phyloP scores from a whole-genome alignment of 2,113 vertebrate genomes.

The Solea solea region DNA sequence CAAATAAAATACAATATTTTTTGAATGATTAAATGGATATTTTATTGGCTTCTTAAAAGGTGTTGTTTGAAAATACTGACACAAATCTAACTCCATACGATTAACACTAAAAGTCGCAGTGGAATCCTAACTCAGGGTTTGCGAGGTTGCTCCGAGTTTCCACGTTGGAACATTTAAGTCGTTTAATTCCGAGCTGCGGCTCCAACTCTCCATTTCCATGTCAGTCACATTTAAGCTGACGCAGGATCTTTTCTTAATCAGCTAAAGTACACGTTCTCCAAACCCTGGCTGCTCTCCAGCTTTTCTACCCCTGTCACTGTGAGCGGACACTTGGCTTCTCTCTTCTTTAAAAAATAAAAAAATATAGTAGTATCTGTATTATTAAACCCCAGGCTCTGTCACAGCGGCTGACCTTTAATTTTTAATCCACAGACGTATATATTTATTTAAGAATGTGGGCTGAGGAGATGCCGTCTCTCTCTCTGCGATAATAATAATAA shows the following conservation, averaged over 20 bases:
- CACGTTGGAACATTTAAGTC: no score
- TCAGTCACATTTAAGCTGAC: constrained; percentile 43
- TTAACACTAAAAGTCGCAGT: no score
- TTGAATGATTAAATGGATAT: no score
- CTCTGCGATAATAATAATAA: no score
- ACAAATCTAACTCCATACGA: no score
- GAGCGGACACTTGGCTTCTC: not conserved
- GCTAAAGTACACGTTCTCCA: constrained; percentile 20
- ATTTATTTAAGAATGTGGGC: not conserved
- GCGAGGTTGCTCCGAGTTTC: no score
- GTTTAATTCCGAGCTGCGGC: not conserved
- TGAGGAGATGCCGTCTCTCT: no score
- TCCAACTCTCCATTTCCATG: constrained; percentile 18
- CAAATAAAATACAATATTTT: no score
- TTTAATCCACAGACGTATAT: not conserved
- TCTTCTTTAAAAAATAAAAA: not conserved
- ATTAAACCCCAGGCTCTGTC: not conserved
- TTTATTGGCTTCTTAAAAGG: no score
- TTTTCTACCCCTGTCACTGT: not conserved
- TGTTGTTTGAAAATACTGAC: no score
- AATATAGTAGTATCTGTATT: no score
- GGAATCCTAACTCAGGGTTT: no score
- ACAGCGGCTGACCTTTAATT: not conserved
- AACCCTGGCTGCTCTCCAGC: constrained; percentile 26
- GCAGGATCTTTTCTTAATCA: constrained; percentile 31